Evolutionary conservation across 2,888 invertebrate genomes (phyloP).

Genomic region (Pollenia angustigena): DNA sequence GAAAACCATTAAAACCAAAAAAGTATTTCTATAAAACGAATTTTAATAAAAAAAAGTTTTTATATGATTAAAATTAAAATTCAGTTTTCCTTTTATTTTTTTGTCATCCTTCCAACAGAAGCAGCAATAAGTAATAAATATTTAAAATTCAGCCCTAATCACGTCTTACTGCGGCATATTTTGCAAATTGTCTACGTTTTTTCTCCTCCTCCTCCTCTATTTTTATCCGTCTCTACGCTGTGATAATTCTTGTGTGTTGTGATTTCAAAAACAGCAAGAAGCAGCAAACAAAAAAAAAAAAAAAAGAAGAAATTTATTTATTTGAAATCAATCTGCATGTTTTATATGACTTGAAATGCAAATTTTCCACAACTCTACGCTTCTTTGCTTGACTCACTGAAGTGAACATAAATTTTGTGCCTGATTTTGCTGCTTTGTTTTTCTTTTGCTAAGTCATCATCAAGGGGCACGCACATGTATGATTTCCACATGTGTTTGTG

Average conservation of each 20-base stretch:
- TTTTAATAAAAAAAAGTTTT: slow-evolving; percentile 37
- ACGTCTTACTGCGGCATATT: slow-evolving; percentile 73
- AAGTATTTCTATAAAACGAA: background rate
- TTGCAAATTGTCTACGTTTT: slow-evolving; percentile 70
- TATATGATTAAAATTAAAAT: slow-evolving; percentile 27
- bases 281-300: background rate
- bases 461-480: slow-evolving; percentile 56
- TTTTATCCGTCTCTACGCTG: no score
- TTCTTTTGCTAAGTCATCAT: slow-evolving; percentile 52
- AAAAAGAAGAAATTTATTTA: slow-evolving; percentile 60
- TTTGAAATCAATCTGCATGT: slow-evolving; percentile 67
- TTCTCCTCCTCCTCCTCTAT: background rate
- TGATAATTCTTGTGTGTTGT: background rate
- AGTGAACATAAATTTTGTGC: slow-evolving; percentile 68
- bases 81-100: background rate
- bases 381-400: slow-evolving; percentile 44
- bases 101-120: slow-evolving; percentile 18
- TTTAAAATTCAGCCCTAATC: slow-evolving; percentile 65
- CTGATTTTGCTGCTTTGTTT: slow-evolving; percentile 14
- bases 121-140: slow-evolving; percentile 46
- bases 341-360: slow-evolving; percentile 52
- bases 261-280: background rate
- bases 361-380: slow-evolving; percentile 53
- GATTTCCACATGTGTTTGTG: slow-evolving; percentile 25
- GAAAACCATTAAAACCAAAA: slow-evolving; percentile 23